Conservation (phyloP, 2,113 vertebrate genomes). For the Equus quagga region DNA sequence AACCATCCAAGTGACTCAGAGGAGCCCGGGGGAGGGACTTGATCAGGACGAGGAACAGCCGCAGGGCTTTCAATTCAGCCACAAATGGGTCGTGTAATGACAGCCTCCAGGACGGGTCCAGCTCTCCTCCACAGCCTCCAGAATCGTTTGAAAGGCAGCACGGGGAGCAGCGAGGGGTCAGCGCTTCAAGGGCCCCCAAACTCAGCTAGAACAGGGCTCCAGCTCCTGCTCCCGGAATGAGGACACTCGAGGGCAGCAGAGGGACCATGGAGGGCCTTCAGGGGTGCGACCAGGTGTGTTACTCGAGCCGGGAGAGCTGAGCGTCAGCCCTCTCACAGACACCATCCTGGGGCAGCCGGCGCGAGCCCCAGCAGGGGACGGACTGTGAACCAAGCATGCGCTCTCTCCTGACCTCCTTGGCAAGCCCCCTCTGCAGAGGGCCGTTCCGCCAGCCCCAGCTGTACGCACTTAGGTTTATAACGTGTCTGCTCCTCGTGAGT, state of each 20-base stretch:
- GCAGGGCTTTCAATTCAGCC: neutral
- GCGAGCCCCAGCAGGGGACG: fast-evolving
- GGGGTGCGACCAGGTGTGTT: fast-evolving
- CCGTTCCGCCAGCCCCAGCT: fast-evolving
- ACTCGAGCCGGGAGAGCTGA: neutral
- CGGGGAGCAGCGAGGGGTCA: fast-evolving
- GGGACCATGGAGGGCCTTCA: fast-evolving
- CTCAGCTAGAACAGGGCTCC: no score
- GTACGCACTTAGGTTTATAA: fast-evolving
- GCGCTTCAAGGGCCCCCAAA: fast-evolving
- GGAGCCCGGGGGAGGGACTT: neutral
- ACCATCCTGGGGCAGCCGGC: fast-evolving
- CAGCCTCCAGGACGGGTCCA: neutral
- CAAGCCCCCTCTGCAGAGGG: fast-evolving
- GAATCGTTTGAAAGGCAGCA: fast-evolving
- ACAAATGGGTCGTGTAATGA: fast-evolving
- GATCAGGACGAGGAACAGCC: fast-evolving
- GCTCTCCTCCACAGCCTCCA: neutral
- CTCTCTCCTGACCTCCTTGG: fast-evolving
- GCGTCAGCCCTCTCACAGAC: fast-evolving
- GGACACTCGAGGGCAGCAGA: fast-evolving
- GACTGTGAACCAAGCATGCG: fast-evolving
- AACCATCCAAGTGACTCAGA: neutral
- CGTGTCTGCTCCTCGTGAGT: neutral
- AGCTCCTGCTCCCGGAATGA: fast-evolving